Base-by-base conservation (phyloP, 1,140 invertebrate species). In the Akabosia matsudoensis region DNA sequence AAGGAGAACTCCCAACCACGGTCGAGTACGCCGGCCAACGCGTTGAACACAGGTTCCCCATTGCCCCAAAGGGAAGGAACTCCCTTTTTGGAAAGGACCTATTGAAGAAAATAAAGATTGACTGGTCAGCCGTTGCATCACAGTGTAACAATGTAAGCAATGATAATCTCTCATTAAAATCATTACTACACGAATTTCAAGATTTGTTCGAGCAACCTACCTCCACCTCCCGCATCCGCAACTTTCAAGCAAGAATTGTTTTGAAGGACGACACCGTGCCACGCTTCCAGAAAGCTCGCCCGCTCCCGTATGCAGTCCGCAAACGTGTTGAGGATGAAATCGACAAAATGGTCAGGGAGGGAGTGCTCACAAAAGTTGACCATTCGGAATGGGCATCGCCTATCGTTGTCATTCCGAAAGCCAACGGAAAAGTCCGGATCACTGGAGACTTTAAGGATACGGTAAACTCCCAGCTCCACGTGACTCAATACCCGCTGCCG, bases 361-460 rank as follows among this genome's bases (percentile, higher is more conserved):
- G 74, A 30, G n/a, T 70, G 3, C 28, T 75, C 18, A 7, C 33
- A 4, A 26, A 22, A 45, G 33, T 75, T 18, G 51, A 64, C 14
- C 33, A 33, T 37, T 33, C 26, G 24, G 82, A 82, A 28, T 86
- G 84, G 84, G 84, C 82, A 13, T 82, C 84, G 34, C 85, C 85
- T 0, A 77, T 83, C 24, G 85, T 86, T 4, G 81, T 83, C 0
- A 81, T 86, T n/a, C 67, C 83, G 3, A 86, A 86, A 79, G 56
- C 79, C 24, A 78, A 84, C 74, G 82, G 82, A 54, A 75, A 33
- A 22, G 81, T 86, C 16, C 76, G 83, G 13, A 76, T 85, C 14
- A 84, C 84, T 78, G 83, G 83, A 1, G 83, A 85, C 77, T 85
- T 81, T 76, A 84, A 84, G 73, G 70, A 82, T 10, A 85, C 84